Evolutionary conservation across 23 tunicate genomes (phyloP), one percentile per base, ranked within the genome.

Genomic region (Ascidia mentula): DNA sequence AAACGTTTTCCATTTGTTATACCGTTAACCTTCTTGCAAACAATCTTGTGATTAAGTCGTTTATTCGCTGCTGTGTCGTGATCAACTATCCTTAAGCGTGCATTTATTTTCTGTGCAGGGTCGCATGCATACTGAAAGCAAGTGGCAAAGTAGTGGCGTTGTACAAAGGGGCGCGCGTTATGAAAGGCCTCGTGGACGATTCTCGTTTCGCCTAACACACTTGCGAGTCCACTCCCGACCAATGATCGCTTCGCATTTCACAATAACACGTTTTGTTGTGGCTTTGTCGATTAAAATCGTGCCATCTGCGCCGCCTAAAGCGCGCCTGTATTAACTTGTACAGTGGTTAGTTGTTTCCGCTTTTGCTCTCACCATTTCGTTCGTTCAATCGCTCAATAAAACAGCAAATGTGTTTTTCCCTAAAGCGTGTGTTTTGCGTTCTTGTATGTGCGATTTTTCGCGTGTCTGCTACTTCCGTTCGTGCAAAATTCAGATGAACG

Each of bases 121-220:
- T 53, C 65, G 65, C 65, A 53, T 53, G 65, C 65, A 53, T 53
- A 53, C 65, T 53, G 65, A 53, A 53, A 53, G 65, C 65, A 53
- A 53, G 65, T 53, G 65, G 65, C 65, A 53, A 53, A 53, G 65
- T 53, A 53, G 24, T 53, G n/a, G 65, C 65, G 65, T 53, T 53
- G 65, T 53, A 53, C 65, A 53, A 53, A 53, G 65, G 65, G 22
- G 65, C 65, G 65, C 24, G 65, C 65, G 65, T 53, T 53, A 53
- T 20, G 65, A 26, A 53, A 53, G 24, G 24, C 65, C 22, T 53
- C 65, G 65, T 28, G 28, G 65, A 53, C 13, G 65, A 53, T 20
- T n/a, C n/a, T 53, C 65, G 65, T 53, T 53, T 53, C 65, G 65
- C 65, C 65, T 53, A 53, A 53, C 65, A 53, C 65, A 53, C 65